Conservation (phyloP, 2,113 vertebrate genomes). For the Petroica traversi region DNA sequence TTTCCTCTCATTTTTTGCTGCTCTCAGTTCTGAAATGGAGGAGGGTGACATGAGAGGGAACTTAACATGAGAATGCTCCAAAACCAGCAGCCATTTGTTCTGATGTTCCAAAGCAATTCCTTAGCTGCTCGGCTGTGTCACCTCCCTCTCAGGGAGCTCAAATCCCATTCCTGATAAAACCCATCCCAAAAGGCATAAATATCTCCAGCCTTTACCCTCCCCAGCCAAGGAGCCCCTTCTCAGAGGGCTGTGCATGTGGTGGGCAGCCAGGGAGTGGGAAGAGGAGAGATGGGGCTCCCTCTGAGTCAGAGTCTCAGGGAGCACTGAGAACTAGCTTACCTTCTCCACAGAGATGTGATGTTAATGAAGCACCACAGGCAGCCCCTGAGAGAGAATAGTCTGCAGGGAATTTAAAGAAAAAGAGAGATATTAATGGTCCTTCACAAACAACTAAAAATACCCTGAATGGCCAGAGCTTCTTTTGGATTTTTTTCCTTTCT, state of each 20-base stretch:
- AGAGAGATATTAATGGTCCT: conserved; percentile 5
- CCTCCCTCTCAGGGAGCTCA: not conserved
- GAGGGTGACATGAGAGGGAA: not conserved
- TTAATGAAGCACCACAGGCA: not conserved
- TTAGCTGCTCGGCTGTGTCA: not conserved
- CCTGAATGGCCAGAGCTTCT: not conserved
- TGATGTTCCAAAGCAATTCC: not conserved
- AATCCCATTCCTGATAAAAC: not conserved
- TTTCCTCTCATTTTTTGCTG: not conserved
- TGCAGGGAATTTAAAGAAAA: not conserved
- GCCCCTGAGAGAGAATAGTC: not conserved
- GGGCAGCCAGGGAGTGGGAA: not conserved
- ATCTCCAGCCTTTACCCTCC: not conserved
- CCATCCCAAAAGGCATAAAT: not conserved
- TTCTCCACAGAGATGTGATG: not conserved
- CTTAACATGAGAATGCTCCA: not conserved
- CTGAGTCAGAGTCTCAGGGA: accelerated
- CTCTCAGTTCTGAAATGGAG: not conserved
- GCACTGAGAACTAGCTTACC: not conserved
- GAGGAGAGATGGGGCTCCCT: not conserved
- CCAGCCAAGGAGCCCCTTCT: not conserved
- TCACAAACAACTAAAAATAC: conserved; percentile 55
- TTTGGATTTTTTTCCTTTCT: not conserved
- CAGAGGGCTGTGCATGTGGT: not conserved
- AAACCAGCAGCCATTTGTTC: not conserved